Base-by-base conservation (phyloP, 2,888 invertebrate species). In the Neoascia interrupta region DNA sequence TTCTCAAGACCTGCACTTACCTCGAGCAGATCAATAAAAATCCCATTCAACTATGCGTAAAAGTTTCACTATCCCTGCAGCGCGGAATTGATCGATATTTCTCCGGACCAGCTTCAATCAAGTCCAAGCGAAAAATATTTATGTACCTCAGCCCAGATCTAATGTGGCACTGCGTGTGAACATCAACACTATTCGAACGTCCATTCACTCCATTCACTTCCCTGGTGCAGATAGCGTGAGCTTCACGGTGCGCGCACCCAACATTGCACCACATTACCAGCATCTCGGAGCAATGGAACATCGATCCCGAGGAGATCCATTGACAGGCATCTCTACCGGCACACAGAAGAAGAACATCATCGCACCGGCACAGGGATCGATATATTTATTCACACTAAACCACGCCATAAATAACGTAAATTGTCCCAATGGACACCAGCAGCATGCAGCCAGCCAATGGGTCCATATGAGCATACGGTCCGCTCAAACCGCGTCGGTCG, bases 341-440 rank as follows among this genome's bases (percentile, higher is more conserved):
- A 45, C 51, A 28, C 10, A 51, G 43, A 41, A 37, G 47, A 56
- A 15, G 34, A 64, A 45, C 47, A 21, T 36, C 45, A 28, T 5
- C 23, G 3, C 43, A 41, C 26, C 34, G 16, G 49, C 58, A 49
- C 45, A 53, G n/a, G n/a, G 10, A 79, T 73, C 79, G 61, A 73
- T 79, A 61, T 56, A 79, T 79, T 79, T 79, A 79, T 79, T 79
- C 79, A 79, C 79, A 79, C 79, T 79, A 73, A 79, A 68, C 66
- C 79, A 37, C 73, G 18, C 79, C 79, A 79, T 79, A 79, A 79
- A 79, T 79, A 79, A 79, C 41, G 79, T 79, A 79, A 79, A 79
- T 79, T 79, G 79, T 79, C 79, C 73, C 73, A 73, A 61, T 68
- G 73, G 79, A 73, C 73, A 68, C 37, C 61, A n/a, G 63, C 53